Conservation (phyloP, 1,140 invertebrate genomes). For the Eumaeus atala region DNA sequence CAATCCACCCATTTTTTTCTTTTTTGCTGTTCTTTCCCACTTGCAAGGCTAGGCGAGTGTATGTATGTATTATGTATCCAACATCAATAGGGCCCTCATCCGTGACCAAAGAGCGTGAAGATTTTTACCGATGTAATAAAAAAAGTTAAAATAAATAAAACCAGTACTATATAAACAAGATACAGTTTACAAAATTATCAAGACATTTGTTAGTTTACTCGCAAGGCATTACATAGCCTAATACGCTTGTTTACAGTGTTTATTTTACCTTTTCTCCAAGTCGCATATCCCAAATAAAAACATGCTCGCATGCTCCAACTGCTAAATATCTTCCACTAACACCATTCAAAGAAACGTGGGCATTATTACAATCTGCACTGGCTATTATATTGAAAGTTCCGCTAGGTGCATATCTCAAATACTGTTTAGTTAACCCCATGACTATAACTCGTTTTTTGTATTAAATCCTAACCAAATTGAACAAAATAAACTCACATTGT, state of each 20-base stretch:
- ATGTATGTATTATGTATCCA: too few relatives aligned
- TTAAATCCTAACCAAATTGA: conserved; percentile 10
- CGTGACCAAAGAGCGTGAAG: too few relatives aligned
- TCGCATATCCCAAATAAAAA: conserved; percentile 94
- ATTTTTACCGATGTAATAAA: too few relatives aligned
- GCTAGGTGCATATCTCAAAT: conserved; percentile 89
- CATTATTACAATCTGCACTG: conserved; percentile 84
- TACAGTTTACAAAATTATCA: not conserved
- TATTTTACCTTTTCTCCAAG: conserved; percentile 87
- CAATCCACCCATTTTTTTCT: too few relatives aligned
- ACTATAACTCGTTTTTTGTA: too few relatives aligned
- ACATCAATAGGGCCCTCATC: too few relatives aligned
- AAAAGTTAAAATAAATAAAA: not conserved
- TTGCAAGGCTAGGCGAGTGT: too few relatives aligned
- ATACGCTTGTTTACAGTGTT: conserved; percentile 2
- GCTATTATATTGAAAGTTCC: conserved; percentile 91
- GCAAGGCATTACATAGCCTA: not conserved
- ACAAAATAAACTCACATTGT: conserved; percentile 18
- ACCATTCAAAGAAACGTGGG: conserved; percentile 84
- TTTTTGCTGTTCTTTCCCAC: too few relatives aligned
- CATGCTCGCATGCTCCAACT: conserved; percentile 92
- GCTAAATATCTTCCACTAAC: conserved; percentile 89
- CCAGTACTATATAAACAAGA: not conserved
- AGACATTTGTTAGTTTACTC: too few relatives aligned
- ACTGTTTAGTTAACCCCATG: conserved; percentile 98